Conservation (phyloP, 35 echinoderm and acorn worm species). For the Heliocidaris tuberculata region DNA sequence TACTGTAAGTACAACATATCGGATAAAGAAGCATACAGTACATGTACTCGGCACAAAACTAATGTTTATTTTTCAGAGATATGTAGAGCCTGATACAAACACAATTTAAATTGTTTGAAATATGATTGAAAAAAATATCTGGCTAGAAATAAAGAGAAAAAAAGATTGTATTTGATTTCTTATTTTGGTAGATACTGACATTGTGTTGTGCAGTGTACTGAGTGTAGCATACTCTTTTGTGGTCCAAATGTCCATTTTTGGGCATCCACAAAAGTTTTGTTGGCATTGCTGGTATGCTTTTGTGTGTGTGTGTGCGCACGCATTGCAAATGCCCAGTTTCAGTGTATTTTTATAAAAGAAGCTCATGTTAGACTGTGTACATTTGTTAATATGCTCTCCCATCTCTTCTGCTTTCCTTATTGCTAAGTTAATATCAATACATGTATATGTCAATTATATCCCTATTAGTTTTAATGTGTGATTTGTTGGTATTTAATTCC, state of each 20-base stretch:
- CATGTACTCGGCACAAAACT: neutral
- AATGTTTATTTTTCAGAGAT: neutral
- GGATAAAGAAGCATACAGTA: neutral
- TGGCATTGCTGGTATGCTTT: conserved; percentile 9
- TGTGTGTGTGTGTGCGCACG: neutral
- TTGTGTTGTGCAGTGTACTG: neutral
- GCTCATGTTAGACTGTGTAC: neutral
- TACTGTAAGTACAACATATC: neutral
- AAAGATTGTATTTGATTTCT: no score
- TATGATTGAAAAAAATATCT: neutral
- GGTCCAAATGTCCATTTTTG: neutral
- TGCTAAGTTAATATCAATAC: no score
- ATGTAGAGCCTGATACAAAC: neutral
- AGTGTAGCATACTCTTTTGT: neutral
- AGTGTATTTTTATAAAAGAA: neutral
- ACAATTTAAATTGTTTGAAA: no score
- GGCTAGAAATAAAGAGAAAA: no score
- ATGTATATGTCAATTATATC: no score
- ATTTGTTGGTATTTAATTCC: no score
- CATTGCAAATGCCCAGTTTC: neutral
- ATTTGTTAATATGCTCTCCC: neutral
- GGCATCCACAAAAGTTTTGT: neutral
- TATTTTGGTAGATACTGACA: no score
- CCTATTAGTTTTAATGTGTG: no score
- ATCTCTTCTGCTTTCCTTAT: neutral